Evolutionary conservation across 2,888 invertebrate genomes (phyloP), one percentile per base, ranked within the genome.

Genomic region (Phrixothrix hirtus): DNA sequence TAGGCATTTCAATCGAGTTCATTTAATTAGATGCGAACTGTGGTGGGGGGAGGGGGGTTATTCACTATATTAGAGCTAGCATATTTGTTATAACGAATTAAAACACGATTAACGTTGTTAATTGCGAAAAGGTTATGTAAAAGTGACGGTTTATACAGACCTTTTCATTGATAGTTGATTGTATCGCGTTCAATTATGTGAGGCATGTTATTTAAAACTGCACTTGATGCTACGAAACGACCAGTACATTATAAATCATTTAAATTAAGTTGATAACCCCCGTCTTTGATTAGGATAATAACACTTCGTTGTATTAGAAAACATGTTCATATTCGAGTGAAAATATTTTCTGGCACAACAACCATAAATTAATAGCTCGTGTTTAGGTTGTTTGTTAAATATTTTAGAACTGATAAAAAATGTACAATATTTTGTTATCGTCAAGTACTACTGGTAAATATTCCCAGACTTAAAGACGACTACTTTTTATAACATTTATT

Each of bases 141-240:
- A 21, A 21, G 21, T 21, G n/a, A 26, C 6, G n/a, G n/a, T 26
- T 26, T n/a, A 26, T 26, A 26, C 9, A 26, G n/a, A 3, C 26
- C 26, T 26, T 32, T 29, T 17, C 37, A 37, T 46, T 38, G 31
- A 31, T 31, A 21, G 26, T 26, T 15, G 47, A 39, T 39, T 47
- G 26, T 47, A 47, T 39, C 45, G 37, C 12, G 31, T 26, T 37
- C 31, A 39, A 38, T 51, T 41, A 51, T 39, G 36, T 13, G 15
- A 51, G 39, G 34, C 13, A 30, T 44, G 44, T 50, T 44, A 44
- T 38, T 21, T 36, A 49, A 42, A 49, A 38, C 50, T 34, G 34
- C 26, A 45, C 38, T 38, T 12, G 47, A 36, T 47, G 32, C 39
- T 46, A 15, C 25, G 12, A 17, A 15, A 31, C 30, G 17, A 21